Evolutionary conservation across 2,113 vertebrate species (phyloP).

Genomic region (Silurus glanis): DNA sequence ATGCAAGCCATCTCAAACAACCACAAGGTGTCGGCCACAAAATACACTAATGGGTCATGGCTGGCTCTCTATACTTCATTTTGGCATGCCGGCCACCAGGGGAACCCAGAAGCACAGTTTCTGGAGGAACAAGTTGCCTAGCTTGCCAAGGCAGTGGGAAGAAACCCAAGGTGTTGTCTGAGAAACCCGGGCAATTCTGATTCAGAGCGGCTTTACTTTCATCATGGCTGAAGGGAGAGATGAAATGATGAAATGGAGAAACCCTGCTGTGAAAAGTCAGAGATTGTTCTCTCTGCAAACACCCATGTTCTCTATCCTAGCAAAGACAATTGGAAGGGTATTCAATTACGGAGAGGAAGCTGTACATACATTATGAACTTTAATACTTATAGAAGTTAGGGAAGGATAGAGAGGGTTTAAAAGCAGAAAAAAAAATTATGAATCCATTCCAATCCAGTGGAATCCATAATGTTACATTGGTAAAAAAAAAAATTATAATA

Average conservation of each 20-base stretch:
- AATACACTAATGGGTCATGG: conserved; percentile 38
- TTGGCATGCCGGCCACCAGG: conserved; percentile 35
- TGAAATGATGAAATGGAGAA: conserved; percentile 60
- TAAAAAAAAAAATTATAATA: background rate
- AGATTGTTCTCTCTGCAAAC: conserved; percentile 11
- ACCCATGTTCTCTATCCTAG: conserved; percentile 40
- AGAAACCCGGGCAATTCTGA: conserved; percentile 67
- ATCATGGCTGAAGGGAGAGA: conserved; percentile 65
- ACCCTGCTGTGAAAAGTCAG: conserved; percentile 32
- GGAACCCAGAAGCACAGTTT: conserved; percentile 42
- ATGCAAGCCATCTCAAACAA: conserved; percentile 2
- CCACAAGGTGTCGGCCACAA: conserved; percentile 15
- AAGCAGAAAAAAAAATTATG: background rate
- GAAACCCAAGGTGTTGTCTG: conserved; percentile 49
- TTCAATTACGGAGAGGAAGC: background rate
- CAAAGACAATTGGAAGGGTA: conserved; percentile 11
- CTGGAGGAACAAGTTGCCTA: conserved; percentile 57
- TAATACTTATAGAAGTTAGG: conserved; percentile 6
- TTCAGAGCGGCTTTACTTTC: conserved; percentile 68
- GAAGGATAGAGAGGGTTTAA: background rate
- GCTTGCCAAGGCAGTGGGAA: conserved; percentile 19
- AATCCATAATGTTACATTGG: background rate
- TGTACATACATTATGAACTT: conserved; percentile 13
- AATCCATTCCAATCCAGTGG: background rate
- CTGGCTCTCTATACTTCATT: background rate